A percentile compares a stretch with the other conserved stretches of the same genome.
Evolutionary conservation across 64 coral and sea anemone species (phyloP).

Genomic region (Acropora yongei): DNA sequence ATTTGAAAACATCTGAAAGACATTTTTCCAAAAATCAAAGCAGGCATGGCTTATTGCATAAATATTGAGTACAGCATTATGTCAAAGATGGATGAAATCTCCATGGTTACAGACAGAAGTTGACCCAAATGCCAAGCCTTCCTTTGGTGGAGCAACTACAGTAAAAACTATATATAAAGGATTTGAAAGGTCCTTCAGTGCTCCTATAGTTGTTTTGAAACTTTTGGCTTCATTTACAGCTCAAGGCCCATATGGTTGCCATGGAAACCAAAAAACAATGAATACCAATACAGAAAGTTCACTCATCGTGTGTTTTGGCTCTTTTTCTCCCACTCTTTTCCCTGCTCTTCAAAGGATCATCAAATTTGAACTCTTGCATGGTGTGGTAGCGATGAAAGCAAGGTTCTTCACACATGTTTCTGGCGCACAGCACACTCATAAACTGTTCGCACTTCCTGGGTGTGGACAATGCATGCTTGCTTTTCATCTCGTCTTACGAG

Average conservation of each 20-base stretch:
- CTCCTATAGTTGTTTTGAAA: conserved; percentile 8
- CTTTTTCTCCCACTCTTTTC: conserved; percentile 17
- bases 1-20: neutral
- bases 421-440: conserved; percentile 36
- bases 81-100: conserved; percentile 2
- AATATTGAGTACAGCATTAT: neutral
- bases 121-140: neutral
- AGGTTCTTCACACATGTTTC: conserved; percentile 19
- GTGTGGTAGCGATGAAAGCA: conserved; percentile 28
- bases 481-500: conserved; percentile 16
- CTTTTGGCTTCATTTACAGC: neutral
- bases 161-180: conserved; percentile 1
- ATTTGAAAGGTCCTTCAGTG: conserved; percentile 6
- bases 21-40: neutral
- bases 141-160: conserved; percentile 13
- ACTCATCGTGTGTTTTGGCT: neutral
- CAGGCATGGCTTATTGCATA: neutral
- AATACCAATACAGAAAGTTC: neutral
- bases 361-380: conserved; percentile 24
- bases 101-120: conserved; percentile 10
- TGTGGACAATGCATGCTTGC: conserved; percentile 54
- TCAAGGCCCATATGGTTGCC: conserved; percentile 4
- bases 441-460: conserved; percentile 36
- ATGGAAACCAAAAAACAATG: conserved; percentile 8
- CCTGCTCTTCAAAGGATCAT: conserved; percentile 5